Base-by-base conservation (phyloP, 37 sponge, comb jelly and placozoan genomes). In the Dysidea cf. avara region DNA sequence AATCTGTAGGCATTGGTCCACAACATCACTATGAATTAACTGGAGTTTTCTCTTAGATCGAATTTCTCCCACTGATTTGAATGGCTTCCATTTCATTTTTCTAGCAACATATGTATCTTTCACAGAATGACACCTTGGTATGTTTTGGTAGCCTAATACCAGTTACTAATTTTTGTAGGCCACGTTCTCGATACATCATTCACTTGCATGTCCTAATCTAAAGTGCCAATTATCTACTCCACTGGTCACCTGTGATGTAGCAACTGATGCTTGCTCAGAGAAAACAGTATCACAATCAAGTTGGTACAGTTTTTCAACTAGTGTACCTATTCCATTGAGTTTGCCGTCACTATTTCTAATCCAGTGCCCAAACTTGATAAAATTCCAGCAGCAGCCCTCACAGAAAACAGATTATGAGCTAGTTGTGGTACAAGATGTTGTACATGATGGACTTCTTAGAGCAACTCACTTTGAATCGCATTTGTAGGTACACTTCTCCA, bases 21-120 rank as follows among this genome's bases (percentile, higher is more conserved):
- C 78, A 77, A 77, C 66, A 61, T 77, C 85, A 48, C 78, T 75
- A 40, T 82, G 83, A 20, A 82, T 31, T 17, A 74, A 51, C 61
- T 76, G 70, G 21, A 75, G 59, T 24, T 22, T n/a, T n/a, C n/a
- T n/a, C n/a, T n/a, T n/a, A n/a, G n/a, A n/a, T n/a, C n/a, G n/a
- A n/a, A n/a, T n/a, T n/a, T n/a, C n/a, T n/a, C n/a, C n/a, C n/a
- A n/a, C n/a, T n/a, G n/a, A n/a, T n/a, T n/a, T n/a, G n/a, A n/a
- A n/a, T n/a, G n/a, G n/a, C n/a, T n/a, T n/a, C n/a, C n/a, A n/a
- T n/a, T n/a, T n/a, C n/a, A n/a, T 77, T 16, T 59, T 53, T n/a
- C 26, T 82, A 75, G 18, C 69, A 75, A 49, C 43, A 50, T 24
- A 75, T 36, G 46, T 69, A 82, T 11, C 64, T 69, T 26, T 74